These are phyloP conservation scores for Aspidiotus rigidus DNA, from an alignment of 2,888 invertebrate species.

Conservation along the genomic window DNA sequence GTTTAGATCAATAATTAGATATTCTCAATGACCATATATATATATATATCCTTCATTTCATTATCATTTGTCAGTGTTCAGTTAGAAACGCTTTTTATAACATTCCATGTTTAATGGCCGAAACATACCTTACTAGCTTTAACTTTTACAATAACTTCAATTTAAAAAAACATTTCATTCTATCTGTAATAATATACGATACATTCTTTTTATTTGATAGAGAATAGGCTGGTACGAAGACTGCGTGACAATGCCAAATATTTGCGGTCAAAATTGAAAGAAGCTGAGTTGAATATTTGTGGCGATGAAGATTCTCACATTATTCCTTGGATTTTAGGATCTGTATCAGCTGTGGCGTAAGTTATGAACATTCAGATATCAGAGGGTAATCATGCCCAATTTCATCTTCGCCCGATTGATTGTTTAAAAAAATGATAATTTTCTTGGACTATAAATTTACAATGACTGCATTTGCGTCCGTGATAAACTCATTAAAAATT, in stretches of 20 bases:
- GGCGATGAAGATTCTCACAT: constrained; percentile 94
- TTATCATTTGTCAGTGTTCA: no score
- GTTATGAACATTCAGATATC: not conserved
- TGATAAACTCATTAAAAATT: no score
- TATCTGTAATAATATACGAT: not conserved
- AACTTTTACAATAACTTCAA: not conserved
- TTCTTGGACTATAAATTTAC: no score
- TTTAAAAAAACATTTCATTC: not conserved
- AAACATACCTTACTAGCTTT: not conserved
- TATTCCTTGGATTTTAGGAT: constrained; percentile 87
- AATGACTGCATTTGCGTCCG: no score
- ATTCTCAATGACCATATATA: no score
- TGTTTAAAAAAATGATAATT: no score
- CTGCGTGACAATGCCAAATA: constrained; percentile 65
- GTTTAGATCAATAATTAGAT: no score
- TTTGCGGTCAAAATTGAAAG: constrained; percentile 66
- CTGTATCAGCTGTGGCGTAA: constrained; percentile 88
- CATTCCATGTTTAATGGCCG: no score
- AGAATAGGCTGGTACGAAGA: constrained; percentile 9
- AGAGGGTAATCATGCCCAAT: no score
- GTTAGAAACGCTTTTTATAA: no score
- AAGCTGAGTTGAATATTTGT: constrained; percentile 82
- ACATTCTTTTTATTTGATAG: constrained; percentile 10
- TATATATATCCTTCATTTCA: no score
- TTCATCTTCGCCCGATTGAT: no score